phyloP scores from a whole-genome alignment of 2,113 vertebrate genomes.

The Psettodes erumei region DNA sequence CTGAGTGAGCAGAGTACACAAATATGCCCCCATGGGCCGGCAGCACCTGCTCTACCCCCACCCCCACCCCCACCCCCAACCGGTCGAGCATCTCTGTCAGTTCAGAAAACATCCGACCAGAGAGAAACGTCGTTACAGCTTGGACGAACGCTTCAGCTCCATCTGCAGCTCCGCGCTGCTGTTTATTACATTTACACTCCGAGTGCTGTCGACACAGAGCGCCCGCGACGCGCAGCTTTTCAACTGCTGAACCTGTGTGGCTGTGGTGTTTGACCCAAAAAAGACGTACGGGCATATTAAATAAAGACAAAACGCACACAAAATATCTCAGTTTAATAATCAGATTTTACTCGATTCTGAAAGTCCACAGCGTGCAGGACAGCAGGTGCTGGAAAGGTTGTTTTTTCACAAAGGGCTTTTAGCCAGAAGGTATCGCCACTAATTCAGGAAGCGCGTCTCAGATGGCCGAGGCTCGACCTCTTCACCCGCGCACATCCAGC shows the following conservation, averaged over 20 bases:
- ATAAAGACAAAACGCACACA: background rate
- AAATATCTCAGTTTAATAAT: background rate
- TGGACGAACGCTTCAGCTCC: too few relatives aligned
- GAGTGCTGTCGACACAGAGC: too few relatives aligned
- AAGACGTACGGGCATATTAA: background rate
- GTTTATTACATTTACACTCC: background rate
- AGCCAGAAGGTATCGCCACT: conserved; percentile 43
- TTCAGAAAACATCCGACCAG: conserved; percentile 30
- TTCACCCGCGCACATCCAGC: conserved; percentile 31
- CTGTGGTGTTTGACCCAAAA: background rate
- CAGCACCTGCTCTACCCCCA: conserved; percentile 64
- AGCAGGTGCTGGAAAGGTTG: conserved; percentile 6
- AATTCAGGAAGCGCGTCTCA: conserved; percentile 48
- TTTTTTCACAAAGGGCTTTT: conserved; percentile 37
- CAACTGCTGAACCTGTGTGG: too few relatives aligned
- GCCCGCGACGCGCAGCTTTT: too few relatives aligned
- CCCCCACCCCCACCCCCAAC: background rate
- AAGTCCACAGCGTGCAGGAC: background rate
- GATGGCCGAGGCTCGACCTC: conserved; percentile 32
- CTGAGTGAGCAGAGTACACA: conserved; percentile 74
- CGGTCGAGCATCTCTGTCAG: conserved; percentile 37
- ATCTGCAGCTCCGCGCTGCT: background rate
- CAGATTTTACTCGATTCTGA: background rate
- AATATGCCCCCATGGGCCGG: conserved; percentile 63
- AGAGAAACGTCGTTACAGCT: background rate